Evolutionary conservation across 2,888 invertebrate species (phyloP).

Genomic region (Octonoba sinensis): DNA sequence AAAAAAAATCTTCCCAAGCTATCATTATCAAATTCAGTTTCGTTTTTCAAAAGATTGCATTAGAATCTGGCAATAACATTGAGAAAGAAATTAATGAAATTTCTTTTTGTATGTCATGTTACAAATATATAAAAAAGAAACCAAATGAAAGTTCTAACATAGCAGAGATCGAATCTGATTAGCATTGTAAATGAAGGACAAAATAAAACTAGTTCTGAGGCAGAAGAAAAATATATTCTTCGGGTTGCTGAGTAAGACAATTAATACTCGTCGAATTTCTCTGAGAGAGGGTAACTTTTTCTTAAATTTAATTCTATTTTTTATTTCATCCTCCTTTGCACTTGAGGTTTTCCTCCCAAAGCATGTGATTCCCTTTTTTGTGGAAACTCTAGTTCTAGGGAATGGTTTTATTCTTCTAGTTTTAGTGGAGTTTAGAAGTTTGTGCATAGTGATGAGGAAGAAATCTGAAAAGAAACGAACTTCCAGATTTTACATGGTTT

Average conservation of each 20-base stretch:
- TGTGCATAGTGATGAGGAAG: neutral
- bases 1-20: too few species aligned
- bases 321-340: conserved; percentile 15
- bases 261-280: conserved; percentile 48
- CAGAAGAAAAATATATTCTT: conserved; percentile 17
- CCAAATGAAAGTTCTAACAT: conserved; percentile 20
- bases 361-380: conserved; percentile 21
- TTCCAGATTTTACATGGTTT: too few species aligned
- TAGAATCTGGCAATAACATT: conserved; percentile 35
- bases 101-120: conserved; percentile 12
- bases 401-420: conserved; percentile 11
- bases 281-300: neutral
- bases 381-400: conserved; percentile 10
- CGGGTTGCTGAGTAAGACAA: conserved; percentile 33
- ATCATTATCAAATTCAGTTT: too few species aligned
- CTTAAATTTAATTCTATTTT: conserved; percentile 5
- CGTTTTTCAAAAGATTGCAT: neutral
- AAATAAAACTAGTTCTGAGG: conserved; percentile 32
- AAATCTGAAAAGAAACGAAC: too few species aligned
- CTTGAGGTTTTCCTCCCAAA: conserved; percentile 20
- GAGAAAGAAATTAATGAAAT: conserved; percentile 49
- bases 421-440: neutral
- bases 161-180: conserved; percentile 43
- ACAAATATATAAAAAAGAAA: conserved; percentile 23
- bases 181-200: conserved; percentile 50